These are phyloP conservation scores for Drosophila eugracilis DNA, from an alignment of 1,140 invertebrate species.

Conservation along the genomic window DNA sequence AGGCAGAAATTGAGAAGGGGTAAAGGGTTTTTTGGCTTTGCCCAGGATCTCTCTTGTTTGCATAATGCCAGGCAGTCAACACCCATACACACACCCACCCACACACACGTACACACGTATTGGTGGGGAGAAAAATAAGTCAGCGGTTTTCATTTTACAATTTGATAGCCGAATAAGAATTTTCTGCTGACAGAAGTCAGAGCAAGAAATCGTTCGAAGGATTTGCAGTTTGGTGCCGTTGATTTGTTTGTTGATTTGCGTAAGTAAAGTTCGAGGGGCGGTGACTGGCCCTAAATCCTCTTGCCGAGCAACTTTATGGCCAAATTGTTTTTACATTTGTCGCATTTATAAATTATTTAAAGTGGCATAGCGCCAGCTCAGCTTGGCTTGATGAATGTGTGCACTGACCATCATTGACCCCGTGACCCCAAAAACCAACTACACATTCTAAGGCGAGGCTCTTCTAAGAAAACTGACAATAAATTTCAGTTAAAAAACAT, in stretches of 20 bases:
- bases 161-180: conserved; percentile 68
- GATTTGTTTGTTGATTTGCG: conserved; percentile 78
- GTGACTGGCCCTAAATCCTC: conserved; percentile 46
- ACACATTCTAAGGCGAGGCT: conserved; percentile 20
- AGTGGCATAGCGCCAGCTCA: conserved; percentile 55
- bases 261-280: conserved; percentile 33
- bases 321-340: conserved; percentile 68
- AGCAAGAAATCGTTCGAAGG: conserved; percentile 54
- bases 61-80: conserved; percentile 71
- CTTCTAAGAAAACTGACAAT: not conserved
- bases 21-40: conserved; percentile 27
- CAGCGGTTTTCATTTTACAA: conserved; percentile 78
- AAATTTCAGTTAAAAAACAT: too few relatives aligned
- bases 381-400: conserved; percentile 40
- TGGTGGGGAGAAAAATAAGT: conserved; percentile 42
- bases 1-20: conserved; percentile 17
- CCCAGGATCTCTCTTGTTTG: conserved; percentile 61
- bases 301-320: conserved; percentile 50
- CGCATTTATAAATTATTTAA: conserved; percentile 83
- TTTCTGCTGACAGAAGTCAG: conserved; percentile 69
- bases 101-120: not conserved
- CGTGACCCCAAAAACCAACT: conserved; percentile 70
- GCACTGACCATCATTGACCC: conserved; percentile 72
- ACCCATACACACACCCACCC: conserved; percentile 16
- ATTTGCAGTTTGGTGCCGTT: conserved; percentile 63